A percentile compares a stretch with the other conserved stretches of the same genome.
Conservation (phyloP, 2,113 vertebrate species). For the Semnornis frantzii region DNA sequence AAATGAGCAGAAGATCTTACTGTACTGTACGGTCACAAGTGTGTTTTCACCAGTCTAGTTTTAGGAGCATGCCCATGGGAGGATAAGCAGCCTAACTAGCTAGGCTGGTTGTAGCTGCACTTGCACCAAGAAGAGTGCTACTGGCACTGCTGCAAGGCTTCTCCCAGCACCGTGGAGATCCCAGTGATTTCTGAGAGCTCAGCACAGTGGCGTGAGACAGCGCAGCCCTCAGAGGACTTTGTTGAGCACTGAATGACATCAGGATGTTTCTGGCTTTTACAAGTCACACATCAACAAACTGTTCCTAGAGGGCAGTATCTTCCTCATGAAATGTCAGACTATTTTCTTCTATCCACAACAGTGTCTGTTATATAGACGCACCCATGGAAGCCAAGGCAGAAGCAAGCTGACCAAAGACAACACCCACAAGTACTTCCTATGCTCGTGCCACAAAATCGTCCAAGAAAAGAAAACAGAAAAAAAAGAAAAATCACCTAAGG, state of each 20-base stretch:
- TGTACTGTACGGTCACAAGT: not conserved
- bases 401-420: not conserved
- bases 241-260: rapidly evolving
- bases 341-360: rapidly evolving
- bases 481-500: rapidly evolving
- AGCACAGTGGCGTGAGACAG: rapidly evolving
- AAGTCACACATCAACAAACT: not conserved
- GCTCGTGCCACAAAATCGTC: not conserved
- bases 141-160: not conserved
- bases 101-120: not conserved
- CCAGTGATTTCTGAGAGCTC: not conserved
- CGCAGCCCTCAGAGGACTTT: not conserved
- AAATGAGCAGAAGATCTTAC: not conserved
- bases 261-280: not conserved
- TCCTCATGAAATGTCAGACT: not conserved
- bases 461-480: not conserved
- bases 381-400: not conserved
- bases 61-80: not conserved
- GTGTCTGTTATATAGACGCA: rapidly evolving
- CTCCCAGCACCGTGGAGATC: not conserved
- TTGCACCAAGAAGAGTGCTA: not conserved
- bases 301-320: not conserved
- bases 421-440: rapidly evolving
- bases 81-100: not conserved
- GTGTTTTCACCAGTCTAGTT: not conserved